Conservation (phyloP, 2,113 vertebrate genomes). For the Zapus hudsonius region DNA sequence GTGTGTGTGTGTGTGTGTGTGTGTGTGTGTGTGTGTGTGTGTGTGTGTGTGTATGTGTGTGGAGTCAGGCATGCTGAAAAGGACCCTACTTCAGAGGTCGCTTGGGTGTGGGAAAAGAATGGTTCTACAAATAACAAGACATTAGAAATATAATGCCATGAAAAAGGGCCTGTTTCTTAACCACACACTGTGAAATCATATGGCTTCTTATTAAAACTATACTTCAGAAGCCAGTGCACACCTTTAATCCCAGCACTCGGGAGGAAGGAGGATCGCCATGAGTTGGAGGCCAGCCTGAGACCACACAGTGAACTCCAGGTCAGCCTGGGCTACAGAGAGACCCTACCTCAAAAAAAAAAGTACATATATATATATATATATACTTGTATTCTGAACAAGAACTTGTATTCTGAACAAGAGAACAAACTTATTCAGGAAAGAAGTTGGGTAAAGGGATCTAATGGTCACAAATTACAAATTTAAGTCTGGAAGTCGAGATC, state of each 20-base stretch:
- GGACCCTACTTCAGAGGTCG: neutral
- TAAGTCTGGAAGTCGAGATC: neutral
- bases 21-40: fast-evolving
- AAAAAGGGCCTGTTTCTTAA: neutral
- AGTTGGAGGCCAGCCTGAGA: no score
- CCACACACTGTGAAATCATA: neutral
- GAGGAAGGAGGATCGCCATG: no score
- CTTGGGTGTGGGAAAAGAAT: neutral
- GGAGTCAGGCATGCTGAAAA: neutral
- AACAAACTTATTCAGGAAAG: neutral
- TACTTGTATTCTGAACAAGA: no score
- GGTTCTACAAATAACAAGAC: neutral
- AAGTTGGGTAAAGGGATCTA: neutral
- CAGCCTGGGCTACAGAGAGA: no score
- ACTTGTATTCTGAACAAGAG: neutral
- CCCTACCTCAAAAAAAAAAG: no score
- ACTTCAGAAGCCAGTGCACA: neutral
- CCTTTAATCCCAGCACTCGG: no score
- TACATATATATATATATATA: no score
- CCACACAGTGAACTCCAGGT: no score
- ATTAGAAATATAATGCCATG: neutral
- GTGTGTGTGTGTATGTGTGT: fast-evolving
- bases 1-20: no score
- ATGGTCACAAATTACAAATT: neutral
- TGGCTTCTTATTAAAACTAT: neutral